Conservation (phyloP, 2,888 invertebrate species). For the Volucella inanis region DNA sequence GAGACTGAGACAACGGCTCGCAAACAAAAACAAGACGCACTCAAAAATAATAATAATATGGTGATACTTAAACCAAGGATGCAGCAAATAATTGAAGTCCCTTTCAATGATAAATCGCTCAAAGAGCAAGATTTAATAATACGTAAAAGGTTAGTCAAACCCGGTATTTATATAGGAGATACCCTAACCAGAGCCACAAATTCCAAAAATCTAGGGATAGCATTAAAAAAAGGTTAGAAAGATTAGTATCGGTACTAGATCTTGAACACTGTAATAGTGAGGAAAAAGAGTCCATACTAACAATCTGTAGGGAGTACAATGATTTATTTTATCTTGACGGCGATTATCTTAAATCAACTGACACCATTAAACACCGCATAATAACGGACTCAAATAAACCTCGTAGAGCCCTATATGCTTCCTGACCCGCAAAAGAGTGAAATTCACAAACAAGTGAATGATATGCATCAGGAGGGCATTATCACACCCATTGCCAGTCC, state of each 20-base stretch:
- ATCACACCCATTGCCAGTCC: constrained; percentile 22
- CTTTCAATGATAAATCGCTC: too few relatives aligned
- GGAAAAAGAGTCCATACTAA: constrained; percentile 27
- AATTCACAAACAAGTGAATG: constrained; percentile 38
- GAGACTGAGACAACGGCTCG: too few relatives aligned
- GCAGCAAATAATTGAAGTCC: too few relatives aligned
- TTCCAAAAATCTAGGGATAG: neutral
- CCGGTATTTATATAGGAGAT: constrained; percentile 14
- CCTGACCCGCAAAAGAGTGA: constrained; percentile 11
- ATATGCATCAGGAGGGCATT: constrained; percentile 30
- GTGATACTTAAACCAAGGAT: too few relatives aligned
- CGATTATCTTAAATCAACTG: constrained; percentile 33
- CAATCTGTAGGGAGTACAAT: constrained; percentile 39
- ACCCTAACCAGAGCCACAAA: neutral
- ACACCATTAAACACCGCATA: constrained; percentile 31
- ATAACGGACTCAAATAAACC: constrained; percentile 18
- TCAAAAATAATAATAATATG: too few relatives aligned
- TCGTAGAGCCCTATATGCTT: constrained; percentile 1
- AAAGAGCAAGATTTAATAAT: neutral
- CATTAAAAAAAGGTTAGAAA: neutral
- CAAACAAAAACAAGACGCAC: too few relatives aligned
- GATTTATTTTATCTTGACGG: constrained; percentile 45
- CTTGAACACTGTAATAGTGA: constrained; percentile 23
- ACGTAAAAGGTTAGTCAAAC: neutral
- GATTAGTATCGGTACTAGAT: constrained; percentile 2